These are phyloP conservation scores for Patella depressa DNA, from an alignment of 2,888 invertebrate genomes.

Conservation along the genomic window DNA sequence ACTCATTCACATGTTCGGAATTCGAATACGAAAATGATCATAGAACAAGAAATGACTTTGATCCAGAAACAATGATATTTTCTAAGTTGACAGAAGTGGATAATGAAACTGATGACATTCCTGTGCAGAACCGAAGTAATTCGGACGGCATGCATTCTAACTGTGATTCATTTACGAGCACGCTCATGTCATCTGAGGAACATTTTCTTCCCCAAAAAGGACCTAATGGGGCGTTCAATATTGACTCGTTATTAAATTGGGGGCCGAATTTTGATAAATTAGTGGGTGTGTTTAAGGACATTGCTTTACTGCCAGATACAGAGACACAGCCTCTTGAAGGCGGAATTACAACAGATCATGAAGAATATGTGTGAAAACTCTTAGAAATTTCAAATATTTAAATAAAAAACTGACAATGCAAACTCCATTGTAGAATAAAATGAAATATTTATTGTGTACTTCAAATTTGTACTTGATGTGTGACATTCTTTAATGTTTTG, in stretches of 20 bases:
- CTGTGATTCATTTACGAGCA: conserved; percentile 88
- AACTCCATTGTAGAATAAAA: no score
- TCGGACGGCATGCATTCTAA: conserved; percentile 95
- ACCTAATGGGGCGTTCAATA: conserved; percentile 82
- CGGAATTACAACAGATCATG: conserved; percentile 40
- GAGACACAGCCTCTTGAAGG: conserved; percentile 45
- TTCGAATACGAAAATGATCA: conserved; percentile 90
- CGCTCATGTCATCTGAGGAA: conserved; percentile 90
- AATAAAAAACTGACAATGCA: no score
- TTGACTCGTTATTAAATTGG: conserved; percentile 96
- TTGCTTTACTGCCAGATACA: conserved; percentile 90
- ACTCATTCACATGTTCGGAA: conserved; percentile 97
- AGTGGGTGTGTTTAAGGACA: conserved; percentile 96
- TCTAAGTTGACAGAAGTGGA: conserved; percentile 73
- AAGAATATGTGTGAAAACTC: conserved; percentile 58
- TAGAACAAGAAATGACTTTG: conserved; percentile 54
- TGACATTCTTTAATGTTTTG: no score
- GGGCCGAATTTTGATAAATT: conserved; percentile 95
- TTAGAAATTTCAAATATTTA: no score
- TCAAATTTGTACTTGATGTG: no score
- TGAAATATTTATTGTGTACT: no score
- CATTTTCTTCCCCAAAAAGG: conserved; percentile 19
- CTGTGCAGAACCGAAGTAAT: conserved; percentile 63
- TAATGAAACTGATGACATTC: conserved; percentile 62
- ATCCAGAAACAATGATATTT: conserved; percentile 76